A percentile compares a stretch with the other conserved stretches of the same genome.
Conservation (phyloP, 2,888 invertebrate genomes). For the Acanthosepion lycidas region DNA sequence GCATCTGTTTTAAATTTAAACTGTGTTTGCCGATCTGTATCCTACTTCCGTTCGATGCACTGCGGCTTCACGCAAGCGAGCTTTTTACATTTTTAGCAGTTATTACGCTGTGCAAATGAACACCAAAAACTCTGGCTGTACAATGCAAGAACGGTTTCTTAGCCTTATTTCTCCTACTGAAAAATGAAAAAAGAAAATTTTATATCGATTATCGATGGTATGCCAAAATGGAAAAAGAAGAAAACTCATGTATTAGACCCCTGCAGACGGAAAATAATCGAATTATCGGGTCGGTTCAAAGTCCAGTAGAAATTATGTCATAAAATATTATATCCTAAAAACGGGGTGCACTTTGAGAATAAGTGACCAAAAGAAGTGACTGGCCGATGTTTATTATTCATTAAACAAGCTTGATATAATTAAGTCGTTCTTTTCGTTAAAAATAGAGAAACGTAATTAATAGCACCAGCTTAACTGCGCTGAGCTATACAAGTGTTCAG, state of each 20-base stretch:
- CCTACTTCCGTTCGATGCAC: too few relatives aligned
- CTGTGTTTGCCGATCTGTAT: too few relatives aligned
- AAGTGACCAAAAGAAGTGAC: neutral
- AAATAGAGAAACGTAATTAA: slow-evolving; percentile 33
- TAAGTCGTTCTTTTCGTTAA: neutral
- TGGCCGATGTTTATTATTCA: neutral
- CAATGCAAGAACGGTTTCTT: too few relatives aligned
- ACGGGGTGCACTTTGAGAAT: neutral
- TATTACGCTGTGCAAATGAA: too few relatives aligned
- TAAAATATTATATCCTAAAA: slow-evolving; percentile 12
- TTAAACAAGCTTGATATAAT: neutral
- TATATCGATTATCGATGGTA: neutral
- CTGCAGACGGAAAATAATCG: neutral
- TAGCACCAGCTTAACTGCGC: neutral
- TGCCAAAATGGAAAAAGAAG: neutral
- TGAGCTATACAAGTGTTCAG: neutral
- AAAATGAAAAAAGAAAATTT: too few relatives aligned
- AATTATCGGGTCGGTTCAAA: neutral
- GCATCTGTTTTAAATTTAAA: too few relatives aligned
- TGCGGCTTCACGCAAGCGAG: too few relatives aligned
- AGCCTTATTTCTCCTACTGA: too few relatives aligned
- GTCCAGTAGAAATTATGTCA: neutral
- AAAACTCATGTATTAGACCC: too few relatives aligned
- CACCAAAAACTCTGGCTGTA: too few relatives aligned
- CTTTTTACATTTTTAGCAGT: too few relatives aligned